phyloP scores from a whole-genome alignment of 2,888 invertebrate species.

The Mycalesis mineus region DNA sequence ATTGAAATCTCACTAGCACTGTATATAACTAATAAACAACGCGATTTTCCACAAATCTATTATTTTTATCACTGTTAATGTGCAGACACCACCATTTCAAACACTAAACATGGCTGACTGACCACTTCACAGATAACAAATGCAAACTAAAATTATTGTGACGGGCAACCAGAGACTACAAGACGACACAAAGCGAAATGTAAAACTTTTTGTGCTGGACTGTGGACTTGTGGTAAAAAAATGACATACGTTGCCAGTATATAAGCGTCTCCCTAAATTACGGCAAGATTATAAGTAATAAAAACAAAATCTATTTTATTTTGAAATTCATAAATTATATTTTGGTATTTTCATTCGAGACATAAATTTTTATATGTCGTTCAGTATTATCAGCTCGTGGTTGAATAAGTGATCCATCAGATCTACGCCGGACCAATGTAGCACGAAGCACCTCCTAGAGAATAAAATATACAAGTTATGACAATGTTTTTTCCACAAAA shows the following conservation, averaged over 20 bases:
- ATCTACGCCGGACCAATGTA: slow-evolving; percentile 62
- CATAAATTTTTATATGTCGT: slow-evolving; percentile 65
- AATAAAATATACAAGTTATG: neutral
- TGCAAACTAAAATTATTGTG: slow-evolving; percentile 17
- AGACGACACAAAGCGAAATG: no score
- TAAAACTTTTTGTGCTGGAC: no score
- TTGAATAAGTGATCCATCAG: slow-evolving; percentile 66
- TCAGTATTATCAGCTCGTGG: slow-evolving; percentile 46
- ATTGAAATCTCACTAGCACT: slow-evolving; percentile 69
- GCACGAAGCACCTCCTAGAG: slow-evolving; percentile 63
- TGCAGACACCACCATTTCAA: slow-evolving; percentile 63
- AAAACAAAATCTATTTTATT: neutral
- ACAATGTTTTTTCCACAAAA: neutral
- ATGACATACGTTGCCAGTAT: neutral
- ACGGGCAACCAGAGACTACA: neutral
- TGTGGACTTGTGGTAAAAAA: neutral
- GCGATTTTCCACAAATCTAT: slow-evolving; percentile 52
- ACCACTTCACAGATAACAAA: slow-evolving; percentile 37
- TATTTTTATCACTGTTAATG: slow-evolving; percentile 56
- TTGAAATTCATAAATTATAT: neutral
- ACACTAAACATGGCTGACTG: slow-evolving; percentile 77
- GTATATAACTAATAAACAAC: slow-evolving; percentile 45
- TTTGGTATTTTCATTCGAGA: slow-evolving; percentile 47
- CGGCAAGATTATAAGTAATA: neutral
- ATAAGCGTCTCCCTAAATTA: neutral